These are phyloP conservation scores for Recurvirostra avosetta DNA, from an alignment of 2,113 vertebrate genomes.

Conservation along the genomic window DNA sequence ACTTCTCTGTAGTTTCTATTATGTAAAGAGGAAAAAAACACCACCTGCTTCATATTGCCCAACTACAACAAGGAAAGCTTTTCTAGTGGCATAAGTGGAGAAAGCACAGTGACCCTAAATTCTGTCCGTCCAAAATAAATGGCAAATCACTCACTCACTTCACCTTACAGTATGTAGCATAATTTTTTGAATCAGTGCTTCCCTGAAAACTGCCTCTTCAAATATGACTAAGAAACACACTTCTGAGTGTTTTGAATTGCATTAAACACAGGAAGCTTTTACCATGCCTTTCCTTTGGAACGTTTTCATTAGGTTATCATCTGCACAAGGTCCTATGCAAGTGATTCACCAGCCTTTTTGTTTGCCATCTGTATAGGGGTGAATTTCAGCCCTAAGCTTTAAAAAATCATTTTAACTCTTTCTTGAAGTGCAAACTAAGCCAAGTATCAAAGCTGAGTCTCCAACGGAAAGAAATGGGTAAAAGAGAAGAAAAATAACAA, in stretches of 20 bases:
- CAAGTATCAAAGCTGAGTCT: not conserved
- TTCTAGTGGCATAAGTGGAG: not conserved
- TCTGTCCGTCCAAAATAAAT: not conserved
- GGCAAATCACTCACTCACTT: not conserved
- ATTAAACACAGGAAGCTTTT: not conserved
- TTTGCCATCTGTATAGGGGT: not conserved
- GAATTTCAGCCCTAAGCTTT: not conserved
- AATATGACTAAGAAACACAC: not conserved
- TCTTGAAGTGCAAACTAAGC: not conserved
- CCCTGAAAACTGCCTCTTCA: not conserved
- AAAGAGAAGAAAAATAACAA: not conserved
- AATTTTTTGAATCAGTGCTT: not conserved
- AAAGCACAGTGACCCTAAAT: not conserved
- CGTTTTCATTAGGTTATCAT: not conserved
- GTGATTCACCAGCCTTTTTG: not conserved
- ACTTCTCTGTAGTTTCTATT: not conserved
- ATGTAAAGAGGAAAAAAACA: not conserved
- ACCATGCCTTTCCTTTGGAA: not conserved
- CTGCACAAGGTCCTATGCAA: not conserved
- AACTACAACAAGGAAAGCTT: not conserved
- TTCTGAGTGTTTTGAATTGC: not conserved
- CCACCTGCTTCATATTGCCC: not conserved
- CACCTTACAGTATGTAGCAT: not conserved
- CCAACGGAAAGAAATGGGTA: not conserved
- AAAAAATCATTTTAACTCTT: not conserved